These are phyloP conservation scores for Carassius carassius DNA, from an alignment of 2,113 vertebrate species.

Conservation along the genomic window DNA sequence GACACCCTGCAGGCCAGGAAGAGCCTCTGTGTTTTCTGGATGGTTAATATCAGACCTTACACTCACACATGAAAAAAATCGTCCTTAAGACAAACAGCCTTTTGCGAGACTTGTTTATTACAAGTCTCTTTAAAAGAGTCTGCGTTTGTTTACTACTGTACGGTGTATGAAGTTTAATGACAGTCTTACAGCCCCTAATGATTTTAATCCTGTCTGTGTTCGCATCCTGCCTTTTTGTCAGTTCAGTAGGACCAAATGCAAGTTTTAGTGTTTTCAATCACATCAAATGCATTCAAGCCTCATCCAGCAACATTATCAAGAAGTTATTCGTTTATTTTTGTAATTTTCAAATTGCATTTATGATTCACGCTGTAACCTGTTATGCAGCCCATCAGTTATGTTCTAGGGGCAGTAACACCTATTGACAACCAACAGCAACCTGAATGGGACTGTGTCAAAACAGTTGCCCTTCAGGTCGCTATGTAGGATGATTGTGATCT, in stretches of 20 bases:
- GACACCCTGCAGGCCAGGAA: slow-evolving; percentile 27
- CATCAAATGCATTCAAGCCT: background rate
- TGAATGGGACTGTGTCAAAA: background rate
- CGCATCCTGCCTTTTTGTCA: slow-evolving; percentile 36
- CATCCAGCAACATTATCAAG: background rate
- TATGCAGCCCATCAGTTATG: background rate
- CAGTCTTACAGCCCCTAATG: slow-evolving; percentile 17
- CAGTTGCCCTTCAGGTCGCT: background rate
- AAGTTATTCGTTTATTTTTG: background rate
- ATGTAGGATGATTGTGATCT: background rate
- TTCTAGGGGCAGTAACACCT: background rate
- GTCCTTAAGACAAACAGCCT: background rate
- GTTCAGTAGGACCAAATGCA: slow-evolving; percentile 35
- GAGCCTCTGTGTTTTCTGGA: slow-evolving; percentile 9
- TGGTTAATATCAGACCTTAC: background rate
- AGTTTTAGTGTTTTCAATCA: background rate
- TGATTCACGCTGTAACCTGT: background rate
- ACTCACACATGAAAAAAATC: background rate
- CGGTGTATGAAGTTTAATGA: slow-evolving; percentile 1
- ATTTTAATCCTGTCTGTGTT: slow-evolving; percentile 32
- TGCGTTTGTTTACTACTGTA: slow-evolving; percentile 27
- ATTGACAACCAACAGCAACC: background rate
- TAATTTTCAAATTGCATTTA: background rate
- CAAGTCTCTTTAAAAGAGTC: slow-evolving; percentile 1
- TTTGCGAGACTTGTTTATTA: background rate